Percentiles rank a stretch among this genome's conserved stretches.
These are phyloP conservation scores for Napeogenes sylphis DNA, from an alignment of 2,888 invertebrate species.

Conservation along the genomic window DNA sequence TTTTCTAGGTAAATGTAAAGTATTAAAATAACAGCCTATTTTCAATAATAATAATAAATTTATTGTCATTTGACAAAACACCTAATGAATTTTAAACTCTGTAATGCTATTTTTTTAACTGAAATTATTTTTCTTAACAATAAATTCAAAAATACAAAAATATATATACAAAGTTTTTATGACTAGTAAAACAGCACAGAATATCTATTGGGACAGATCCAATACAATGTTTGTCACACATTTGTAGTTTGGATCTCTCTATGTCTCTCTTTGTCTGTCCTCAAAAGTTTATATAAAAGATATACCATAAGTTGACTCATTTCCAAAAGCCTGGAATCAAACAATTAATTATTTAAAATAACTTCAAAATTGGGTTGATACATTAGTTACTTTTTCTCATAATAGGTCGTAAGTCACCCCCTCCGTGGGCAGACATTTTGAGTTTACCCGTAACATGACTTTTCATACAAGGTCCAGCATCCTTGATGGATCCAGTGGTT, in stretches of 20 bases:
- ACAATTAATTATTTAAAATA: background rate
- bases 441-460: conserved; percentile 51
- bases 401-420: conserved; percentile 65
- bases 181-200: conserved; percentile 70
- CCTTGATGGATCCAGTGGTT: conserved; percentile 50
- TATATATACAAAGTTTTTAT: conserved; percentile 71
- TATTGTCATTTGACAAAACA: conserved; percentile 50
- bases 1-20: conserved; percentile 3
- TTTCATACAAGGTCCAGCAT: conserved; percentile 57
- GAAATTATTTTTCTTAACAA: conserved; percentile 56
- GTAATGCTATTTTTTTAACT: conserved; percentile 48
- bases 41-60: conserved; percentile 55
- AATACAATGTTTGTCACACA: conserved; percentile 50
- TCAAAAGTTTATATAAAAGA: conserved; percentile 58
- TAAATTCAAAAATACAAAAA: conserved; percentile 64
- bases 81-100: conserved; percentile 49
- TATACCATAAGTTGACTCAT: conserved; percentile 15
- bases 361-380: conserved; percentile 12
- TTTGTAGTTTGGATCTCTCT: conserved; percentile 54
- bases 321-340: conserved; percentile 19
- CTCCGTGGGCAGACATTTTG: conserved; percentile 67
- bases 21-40: conserved; percentile 44
- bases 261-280: conserved; percentile 36
- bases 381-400: conserved; percentile 58
- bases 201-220: conserved; percentile 11